A percentile compares a stretch with the other conserved stretches of the same genome.
These are phyloP conservation scores for Apodemia duryi DNA, from an alignment of 2,888 invertebrate species.

Conservation along the genomic window DNA sequence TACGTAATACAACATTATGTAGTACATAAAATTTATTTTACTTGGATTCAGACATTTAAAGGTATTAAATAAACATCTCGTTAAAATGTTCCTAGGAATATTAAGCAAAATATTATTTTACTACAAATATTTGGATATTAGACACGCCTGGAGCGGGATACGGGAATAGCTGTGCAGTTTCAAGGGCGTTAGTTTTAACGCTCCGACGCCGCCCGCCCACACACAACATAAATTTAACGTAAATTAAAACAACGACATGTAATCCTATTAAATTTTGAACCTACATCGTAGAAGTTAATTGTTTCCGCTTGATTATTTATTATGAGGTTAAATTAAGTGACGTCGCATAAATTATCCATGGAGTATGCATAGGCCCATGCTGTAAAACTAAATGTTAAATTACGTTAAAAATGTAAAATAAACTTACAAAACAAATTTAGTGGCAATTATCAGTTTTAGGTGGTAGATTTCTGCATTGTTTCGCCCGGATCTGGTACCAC, in stretches of 20 bases:
- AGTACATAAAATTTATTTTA: too few species aligned
- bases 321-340: background rate
- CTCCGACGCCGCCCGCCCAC: conserved; percentile 35
- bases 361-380: too few species aligned
- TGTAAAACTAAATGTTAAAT: too few species aligned
- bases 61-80: background rate
- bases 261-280: conserved; percentile 27
- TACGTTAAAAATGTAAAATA: too few species aligned
- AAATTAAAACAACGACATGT: conserved; percentile 43
- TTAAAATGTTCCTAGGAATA: conserved; percentile 27
- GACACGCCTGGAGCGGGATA: conserved; percentile 26
- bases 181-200: conserved; percentile 39
- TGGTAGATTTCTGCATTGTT: too few species aligned
- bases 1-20: too few species aligned
- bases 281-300: conserved; percentile 12
- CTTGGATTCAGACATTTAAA: too few species aligned
- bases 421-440: too few species aligned
- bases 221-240: conserved; percentile 44
- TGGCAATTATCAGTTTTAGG: too few species aligned
- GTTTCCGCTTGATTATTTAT: conserved; percentile 5
- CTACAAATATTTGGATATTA: conserved; percentile 29
- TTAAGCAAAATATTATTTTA: conserved; percentile 27
- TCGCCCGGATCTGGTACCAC: too few species aligned
- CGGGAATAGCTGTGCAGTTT: conserved; percentile 38
- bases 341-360: too few species aligned